Evolutionary conservation across 2,113 vertebrate genomes (phyloP), one percentile per base, ranked within the genome.

Genomic region (Triplophysa dalaica): DNA sequence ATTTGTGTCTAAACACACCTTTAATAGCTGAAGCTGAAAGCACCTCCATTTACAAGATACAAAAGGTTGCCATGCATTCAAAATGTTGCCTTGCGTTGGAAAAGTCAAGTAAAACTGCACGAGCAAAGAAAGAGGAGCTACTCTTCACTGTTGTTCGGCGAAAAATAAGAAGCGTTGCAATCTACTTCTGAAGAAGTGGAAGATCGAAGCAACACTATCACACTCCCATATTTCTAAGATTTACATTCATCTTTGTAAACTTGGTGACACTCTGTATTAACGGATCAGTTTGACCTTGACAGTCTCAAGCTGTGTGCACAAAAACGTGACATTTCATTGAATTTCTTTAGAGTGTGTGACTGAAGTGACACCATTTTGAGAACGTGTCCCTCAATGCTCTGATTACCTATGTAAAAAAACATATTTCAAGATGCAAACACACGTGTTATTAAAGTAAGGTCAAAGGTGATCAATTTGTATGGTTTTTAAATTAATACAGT

Each of bases 1-100:
- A 83, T 86, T 85, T 86, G 78, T 79, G 81, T 78, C 69, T 77
- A 82, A 85, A 84, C 76, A 81, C 79, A 62, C 74, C 82, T 60
- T 65, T 61, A 43, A 74, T 64, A 48, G 65, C 16, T 75, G 54
- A 79, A 81, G 72, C 60, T 38, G 33, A 50, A 60, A 61, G 21
- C 21, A 24, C 73, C 38, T 64, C 33, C 50, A 74, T 58, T 78
- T 60, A 54, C 50, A 50, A 56, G 63, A 13, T 58, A 75, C 38
- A 22, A 75, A 61, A 72, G 81, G 61, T 77, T 70, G 45, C 16
- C 19, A 77, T 67, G 67, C 41, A 77, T 61, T 70, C 7, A 68
- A 78, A 79, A 75, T 77, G 41, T 56, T 54, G 41, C 56, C 54
- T 10, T 67, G 6, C 67, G 78, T n/a, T 72, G 62, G 22, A 81